Evolutionary conservation across 2,888 invertebrate species (phyloP).

Genomic region (Macropis europaea): DNA sequence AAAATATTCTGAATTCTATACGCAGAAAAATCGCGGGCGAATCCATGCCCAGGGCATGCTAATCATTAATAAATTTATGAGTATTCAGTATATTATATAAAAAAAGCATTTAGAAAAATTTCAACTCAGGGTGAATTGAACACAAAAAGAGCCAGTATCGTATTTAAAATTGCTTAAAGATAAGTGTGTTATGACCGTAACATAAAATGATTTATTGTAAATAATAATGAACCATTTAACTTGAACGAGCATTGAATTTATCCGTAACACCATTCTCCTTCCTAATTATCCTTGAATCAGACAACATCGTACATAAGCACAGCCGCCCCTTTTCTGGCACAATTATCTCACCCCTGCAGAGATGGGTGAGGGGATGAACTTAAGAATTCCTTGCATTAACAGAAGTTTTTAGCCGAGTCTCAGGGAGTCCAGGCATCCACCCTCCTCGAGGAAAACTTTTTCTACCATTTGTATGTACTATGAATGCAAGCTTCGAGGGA

Average conservation of each 20-base stretch:
- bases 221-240: not conserved
- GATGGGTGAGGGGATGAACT: constrained; percentile 15
- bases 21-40: too few species aligned
- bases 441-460: constrained; percentile 29
- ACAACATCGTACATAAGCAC: not conserved
- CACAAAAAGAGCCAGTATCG: too few species aligned
- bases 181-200: too few species aligned
- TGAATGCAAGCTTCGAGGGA: constrained; percentile 12
- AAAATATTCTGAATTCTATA: too few species aligned
- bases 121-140: too few species aligned
- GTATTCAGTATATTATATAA: too few species aligned
- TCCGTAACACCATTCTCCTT: not conserved
- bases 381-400: constrained; percentile 39
- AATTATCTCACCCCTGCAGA: constrained; percentile 15
- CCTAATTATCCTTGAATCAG: constrained; percentile 23
- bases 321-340: not conserved
- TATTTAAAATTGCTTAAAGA: too few species aligned
- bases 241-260: not conserved
- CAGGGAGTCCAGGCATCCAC: not conserved
- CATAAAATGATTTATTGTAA: not conserved
- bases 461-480: constrained; percentile 14
- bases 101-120: too few species aligned
- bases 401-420: constrained; percentile 20
- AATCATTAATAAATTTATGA: too few species aligned
- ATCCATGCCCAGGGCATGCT: too few species aligned